Evolutionary conservation across 1,140 invertebrate genomes (phyloP).

Genomic region (Aphaenogaster rudis): DNA sequence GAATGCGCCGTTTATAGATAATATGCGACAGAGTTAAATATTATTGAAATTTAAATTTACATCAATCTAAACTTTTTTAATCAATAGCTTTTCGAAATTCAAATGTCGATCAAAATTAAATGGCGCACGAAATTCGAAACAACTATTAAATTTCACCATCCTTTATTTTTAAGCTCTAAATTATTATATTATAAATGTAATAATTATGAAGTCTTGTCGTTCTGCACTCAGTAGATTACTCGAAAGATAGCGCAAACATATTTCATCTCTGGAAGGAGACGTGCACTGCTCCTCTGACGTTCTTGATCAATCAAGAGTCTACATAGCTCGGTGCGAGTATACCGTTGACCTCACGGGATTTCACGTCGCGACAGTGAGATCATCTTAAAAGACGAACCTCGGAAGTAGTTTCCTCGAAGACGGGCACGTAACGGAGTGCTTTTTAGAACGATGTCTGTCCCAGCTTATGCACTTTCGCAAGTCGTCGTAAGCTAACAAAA

Average conservation of each 20-base stretch:
- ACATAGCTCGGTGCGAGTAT: constrained; percentile 25
- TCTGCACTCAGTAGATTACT: constrained; percentile 55
- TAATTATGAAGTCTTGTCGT: constrained; percentile 41
- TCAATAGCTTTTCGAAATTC: neutral
- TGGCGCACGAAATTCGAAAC: neutral
- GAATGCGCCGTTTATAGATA: neutral
- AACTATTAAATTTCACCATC: neutral
- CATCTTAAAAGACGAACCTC: constrained; percentile 40
- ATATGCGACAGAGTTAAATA: neutral
- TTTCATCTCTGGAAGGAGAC: constrained; percentile 48
- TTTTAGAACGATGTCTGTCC: neutral
- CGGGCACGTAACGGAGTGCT: constrained; percentile 12
- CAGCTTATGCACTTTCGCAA: neutral
- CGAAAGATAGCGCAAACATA: constrained; percentile 54
- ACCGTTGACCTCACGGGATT: constrained; percentile 50
- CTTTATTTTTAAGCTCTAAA: constrained; percentile 25
- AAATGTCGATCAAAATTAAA: neutral
- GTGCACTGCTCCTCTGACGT: constrained; percentile 17
- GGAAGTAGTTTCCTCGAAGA: constrained; percentile 22
- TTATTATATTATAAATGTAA: constrained; percentile 52
- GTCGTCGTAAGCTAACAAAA: neutral
- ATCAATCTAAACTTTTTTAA: neutral
- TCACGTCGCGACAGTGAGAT: constrained; percentile 46
- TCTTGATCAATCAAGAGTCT: constrained; percentile 61
- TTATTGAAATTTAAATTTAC: neutral